A percentile compares a stretch with the other conserved stretches of the same genome.
phyloP scores from a whole-genome alignment of 23 tunicate genomes.

The Trididemnum miniatum region DNA sequence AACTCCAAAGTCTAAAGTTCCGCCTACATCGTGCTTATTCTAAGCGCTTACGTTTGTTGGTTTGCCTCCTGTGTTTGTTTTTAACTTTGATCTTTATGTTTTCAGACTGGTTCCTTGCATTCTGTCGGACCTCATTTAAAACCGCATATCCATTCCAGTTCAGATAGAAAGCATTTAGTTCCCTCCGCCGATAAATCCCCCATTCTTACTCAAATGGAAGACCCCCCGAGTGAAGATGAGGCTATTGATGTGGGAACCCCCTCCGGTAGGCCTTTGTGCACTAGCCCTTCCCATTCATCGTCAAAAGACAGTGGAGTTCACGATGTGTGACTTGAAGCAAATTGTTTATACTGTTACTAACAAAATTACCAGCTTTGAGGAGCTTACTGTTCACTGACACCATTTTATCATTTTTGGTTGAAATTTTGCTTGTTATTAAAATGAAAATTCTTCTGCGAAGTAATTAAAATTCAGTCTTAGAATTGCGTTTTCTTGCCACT shows the following conservation, averaged over 20 bases:
- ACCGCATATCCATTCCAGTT: neutral
- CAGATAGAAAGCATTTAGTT: neutral
- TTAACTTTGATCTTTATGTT: neutral
- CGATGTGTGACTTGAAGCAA: neutral
- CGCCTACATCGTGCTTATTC: too few species aligned
- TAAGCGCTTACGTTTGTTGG: too few species aligned
- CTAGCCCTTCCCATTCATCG: neutral
- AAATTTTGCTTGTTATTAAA: too few species aligned
- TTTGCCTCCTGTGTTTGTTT: too few species aligned
- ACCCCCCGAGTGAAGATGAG: neutral
- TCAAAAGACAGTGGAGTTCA: slow-evolving; percentile 17
- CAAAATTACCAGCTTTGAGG: too few species aligned
- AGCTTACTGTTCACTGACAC: too few species aligned
- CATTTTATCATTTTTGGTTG: too few species aligned
- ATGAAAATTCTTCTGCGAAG: too few species aligned
- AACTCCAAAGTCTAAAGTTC: too few species aligned
- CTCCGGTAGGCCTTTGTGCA: neutral
- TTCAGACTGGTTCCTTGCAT: neutral
- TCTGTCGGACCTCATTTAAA: neutral
- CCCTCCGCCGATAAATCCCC: neutral
- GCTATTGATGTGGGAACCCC: neutral
- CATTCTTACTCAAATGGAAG: neutral
- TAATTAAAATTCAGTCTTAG: too few species aligned
- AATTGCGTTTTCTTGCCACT: too few species aligned
- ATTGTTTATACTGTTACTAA: too few species aligned